Base-by-base conservation (phyloP, 2,113 vertebrate species). In the Oceanodroma tethys region DNA sequence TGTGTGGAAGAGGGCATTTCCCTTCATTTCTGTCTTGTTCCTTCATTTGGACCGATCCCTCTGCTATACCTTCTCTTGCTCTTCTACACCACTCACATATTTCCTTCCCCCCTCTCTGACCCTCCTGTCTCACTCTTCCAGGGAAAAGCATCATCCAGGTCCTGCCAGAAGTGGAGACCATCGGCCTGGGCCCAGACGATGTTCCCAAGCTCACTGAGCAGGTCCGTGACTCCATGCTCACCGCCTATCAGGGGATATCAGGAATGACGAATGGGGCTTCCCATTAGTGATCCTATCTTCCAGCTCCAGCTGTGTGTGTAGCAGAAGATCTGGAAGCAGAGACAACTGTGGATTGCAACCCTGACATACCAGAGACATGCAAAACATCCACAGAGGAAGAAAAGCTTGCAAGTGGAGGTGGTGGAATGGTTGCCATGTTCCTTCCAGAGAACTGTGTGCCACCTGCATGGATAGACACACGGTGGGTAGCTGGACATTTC, bases 161-260 rank as follows among this genome's bases (percentile, higher is more conserved):
- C 65, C 65, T 96, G 47, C 95, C 95, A 86, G 72, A 62, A 94
- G 95, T 96, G 60, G n/a, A 94, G 14, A 96, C 93, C 0, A 5
- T 94, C 0, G 36, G 81, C 6, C 84, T 96, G 60, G 66, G 91
- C 52, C 73, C 91, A 9, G 81, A 81, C 0, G 65, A 96, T 32
- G 86, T 95, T 53, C 88, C 93, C 76, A 91, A 71, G 81, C 86
- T 91, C 42, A 91, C 80, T 0, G 79, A 91, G 55, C 93, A 94
- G 56, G 76, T 96, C 83, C 60, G 32, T 55, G 91, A 93, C 52
- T 86, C 94, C 86, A 97, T 96, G 96, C 16, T 95, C 10, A 55
- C 58, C 1, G 0, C 68, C 83, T 94, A 55, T 48, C 72, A 89
- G 26, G 34, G 3, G 11, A 81, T 94, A 71, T 93, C 89, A 0